A percentile compares a stretch with the other conserved stretches of the same genome.
These are phyloP conservation scores for Calameuta idolon DNA, from an alignment of 2,888 invertebrate species.

Conservation along the genomic window DNA sequence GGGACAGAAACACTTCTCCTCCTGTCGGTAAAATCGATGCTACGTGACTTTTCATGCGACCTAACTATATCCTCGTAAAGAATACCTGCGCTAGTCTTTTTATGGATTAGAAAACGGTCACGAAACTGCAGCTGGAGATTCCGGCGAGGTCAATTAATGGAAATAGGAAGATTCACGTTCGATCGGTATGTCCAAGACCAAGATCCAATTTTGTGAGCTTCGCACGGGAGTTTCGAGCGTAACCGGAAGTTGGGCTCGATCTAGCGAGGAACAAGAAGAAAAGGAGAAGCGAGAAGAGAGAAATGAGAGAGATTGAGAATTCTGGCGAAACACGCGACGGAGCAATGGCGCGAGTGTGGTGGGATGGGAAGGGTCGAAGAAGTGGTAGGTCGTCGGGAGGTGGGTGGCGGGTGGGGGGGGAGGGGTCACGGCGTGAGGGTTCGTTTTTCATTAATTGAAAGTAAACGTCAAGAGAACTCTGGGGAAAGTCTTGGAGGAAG, in stretches of 20 bases:
- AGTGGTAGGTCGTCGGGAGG: neutral
- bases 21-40: constrained; percentile 44
- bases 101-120: neutral
- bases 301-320: neutral
- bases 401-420: neutral
- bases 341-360: neutral
- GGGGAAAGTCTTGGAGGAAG: neutral
- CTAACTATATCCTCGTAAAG: neutral
- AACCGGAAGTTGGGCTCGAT: neutral
- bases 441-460: constrained; percentile 56
- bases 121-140: neutral
- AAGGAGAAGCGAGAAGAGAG: constrained; percentile 9
- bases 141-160: neutral
- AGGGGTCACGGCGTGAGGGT: constrained; percentile 6
- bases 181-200: neutral
- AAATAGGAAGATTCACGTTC: neutral
- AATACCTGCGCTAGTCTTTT: neutral
- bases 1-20: constrained; percentile 40
- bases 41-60: constrained; percentile 44
- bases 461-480: constrained; percentile 41
- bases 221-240: neutral
- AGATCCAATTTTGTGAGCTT: constrained; percentile 4
- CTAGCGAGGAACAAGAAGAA: constrained; percentile 2
- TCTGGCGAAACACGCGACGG: neutral
- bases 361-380: neutral